These are phyloP conservation scores for Cladorhizidae sp. DNA, from an alignment of 37 sponge, comb jelly and placozoan genomes.

Conservation along the genomic window DNA sequence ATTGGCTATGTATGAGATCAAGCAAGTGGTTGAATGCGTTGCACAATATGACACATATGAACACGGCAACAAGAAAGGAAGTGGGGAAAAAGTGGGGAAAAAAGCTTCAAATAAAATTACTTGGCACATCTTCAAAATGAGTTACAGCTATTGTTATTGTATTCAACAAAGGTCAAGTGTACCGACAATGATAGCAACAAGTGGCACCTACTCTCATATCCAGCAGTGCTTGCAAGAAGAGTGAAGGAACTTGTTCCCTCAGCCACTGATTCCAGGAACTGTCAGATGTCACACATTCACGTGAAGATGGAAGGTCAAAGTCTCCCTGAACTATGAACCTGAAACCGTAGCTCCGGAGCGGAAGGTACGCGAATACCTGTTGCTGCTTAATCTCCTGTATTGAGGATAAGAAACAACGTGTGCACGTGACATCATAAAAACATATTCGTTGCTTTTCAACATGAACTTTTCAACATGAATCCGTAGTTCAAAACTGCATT, in stretches of 20 bases:
- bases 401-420: not conserved
- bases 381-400: constrained; percentile 56
- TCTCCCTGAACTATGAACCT: constrained; percentile 72
- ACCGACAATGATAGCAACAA: not conserved
- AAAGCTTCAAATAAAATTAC: no score
- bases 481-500: no score
- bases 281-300: constrained; percentile 60
- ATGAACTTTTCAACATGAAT: no score
- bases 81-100: no score
- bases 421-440: not conserved
- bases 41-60: no score
- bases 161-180: not conserved
- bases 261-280: constrained; percentile 80
- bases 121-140: no score
- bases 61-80: no score
- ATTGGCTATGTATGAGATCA: no score
- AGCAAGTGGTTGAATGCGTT: no score
- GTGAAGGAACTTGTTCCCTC: constrained; percentile 55
- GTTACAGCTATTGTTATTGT: no score
- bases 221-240: constrained; percentile 34
- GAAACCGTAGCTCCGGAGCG: constrained; percentile 69
- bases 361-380: constrained; percentile 76
- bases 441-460: not conserved
- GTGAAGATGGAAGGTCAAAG: constrained; percentile 73
- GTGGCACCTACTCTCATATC: constrained; percentile 24